Conservation (phyloP, 2,113 vertebrate species). For the Dromaius novaehollandiae region DNA sequence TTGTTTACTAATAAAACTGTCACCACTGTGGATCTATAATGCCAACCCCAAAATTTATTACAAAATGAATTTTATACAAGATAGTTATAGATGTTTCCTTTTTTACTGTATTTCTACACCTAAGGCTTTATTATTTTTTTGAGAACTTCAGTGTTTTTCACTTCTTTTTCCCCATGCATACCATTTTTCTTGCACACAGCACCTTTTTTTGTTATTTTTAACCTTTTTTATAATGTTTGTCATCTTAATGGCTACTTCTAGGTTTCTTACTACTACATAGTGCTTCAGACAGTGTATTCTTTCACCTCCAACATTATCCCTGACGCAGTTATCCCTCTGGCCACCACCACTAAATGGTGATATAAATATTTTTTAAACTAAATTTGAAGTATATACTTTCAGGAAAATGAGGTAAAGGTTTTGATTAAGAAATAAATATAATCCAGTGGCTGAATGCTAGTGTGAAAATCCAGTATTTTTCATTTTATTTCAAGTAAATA, state of each 20-base stretch:
- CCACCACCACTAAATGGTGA: neutral
- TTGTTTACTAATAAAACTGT: neutral
- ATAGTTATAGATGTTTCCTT: neutral
- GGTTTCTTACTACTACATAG: neutral
- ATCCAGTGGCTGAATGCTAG: neutral
- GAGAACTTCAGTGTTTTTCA: neutral
- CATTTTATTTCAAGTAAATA: neutral
- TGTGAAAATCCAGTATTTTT: neutral
- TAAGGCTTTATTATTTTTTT: neutral
- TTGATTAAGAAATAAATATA: neutral
- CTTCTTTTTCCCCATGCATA: neutral
- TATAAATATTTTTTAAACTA: neutral
- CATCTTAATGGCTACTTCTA: neutral
- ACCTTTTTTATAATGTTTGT: neutral
- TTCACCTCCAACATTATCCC: neutral
- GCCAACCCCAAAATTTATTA: neutral
- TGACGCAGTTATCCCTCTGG: neutral
- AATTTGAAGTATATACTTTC: neutral
- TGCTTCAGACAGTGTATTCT: neutral
- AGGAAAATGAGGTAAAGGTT: neutral
- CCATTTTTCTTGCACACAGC: neutral
- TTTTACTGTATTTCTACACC: neutral
- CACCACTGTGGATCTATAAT: accelerated
- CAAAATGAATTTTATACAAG: neutral
- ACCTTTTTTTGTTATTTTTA: neutral